Evolutionary conservation across 2,113 vertebrate genomes (phyloP), one percentile per base, ranked within the genome.

Genomic region (Nycticebus coucang): DNA sequence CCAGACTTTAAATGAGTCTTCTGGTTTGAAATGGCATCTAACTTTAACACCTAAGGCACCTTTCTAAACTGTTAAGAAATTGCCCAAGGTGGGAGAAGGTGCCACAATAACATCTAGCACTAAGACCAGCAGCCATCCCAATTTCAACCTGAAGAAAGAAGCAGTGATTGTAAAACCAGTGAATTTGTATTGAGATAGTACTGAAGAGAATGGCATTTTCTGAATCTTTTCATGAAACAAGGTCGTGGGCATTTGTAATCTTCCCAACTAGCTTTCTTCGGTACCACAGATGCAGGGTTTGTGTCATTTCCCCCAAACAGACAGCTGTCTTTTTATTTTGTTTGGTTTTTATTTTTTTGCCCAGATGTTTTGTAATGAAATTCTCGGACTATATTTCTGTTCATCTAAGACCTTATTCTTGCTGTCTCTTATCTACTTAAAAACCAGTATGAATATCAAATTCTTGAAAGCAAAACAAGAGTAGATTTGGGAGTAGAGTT

Each of bases 191-290:
- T 35, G 17, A 5, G 33, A 68, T 14, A 37, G 12, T 66, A 53
- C 18, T 57, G 77, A 71, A 18, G 26, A 37, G 37, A 75, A 57
- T 62, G 30, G 13, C 55, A 72, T 37, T 7, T 59, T 28, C 10
- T 30, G 50, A 69, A 87, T 87, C 30, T 71, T 68, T 94, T 84
- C 79, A 35, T 74, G 30, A 79, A 89, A 87, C 37, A 96, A 55
- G 12, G 14, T 35, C 50, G 22, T 35, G 26, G 41, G 33, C 37
- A 45, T 37, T 85, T 94, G 22, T 57, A n/a, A 45, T 37, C 17
- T 69, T 66, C 59, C 4, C 19, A 21, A 41, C 10, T n/a, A 68
- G 75, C 60, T 89, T 7, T 24, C 66, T 33, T 79, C 45, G 62
- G 26, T 68, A 18, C 80, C 75, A 86, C 19, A 66, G 3, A 81